A percentile compares a stretch with the other conserved stretches of the same genome.
Evolutionary conservation across 37 sponge, comb jelly and placozoan genomes (phyloP).

Genomic region (Lycopodina hypogea): DNA sequence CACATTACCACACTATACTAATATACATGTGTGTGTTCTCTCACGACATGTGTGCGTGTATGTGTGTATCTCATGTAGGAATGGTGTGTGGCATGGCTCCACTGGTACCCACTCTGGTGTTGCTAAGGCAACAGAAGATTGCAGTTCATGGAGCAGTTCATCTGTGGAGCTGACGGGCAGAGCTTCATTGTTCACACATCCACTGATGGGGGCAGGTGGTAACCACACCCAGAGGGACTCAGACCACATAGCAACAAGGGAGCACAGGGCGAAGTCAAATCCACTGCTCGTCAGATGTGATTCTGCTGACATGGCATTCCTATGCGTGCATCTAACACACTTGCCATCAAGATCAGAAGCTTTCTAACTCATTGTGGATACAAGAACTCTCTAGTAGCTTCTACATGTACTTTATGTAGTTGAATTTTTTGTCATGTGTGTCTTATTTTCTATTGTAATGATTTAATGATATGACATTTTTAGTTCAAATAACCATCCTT

Average conservation of each 20-base stretch:
- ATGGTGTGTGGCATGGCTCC: conserved; percentile 9
- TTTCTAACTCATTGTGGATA: no score
- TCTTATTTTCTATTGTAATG: no score
- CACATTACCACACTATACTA: no score
- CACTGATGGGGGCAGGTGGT: neutral
- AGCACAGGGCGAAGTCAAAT: no score
- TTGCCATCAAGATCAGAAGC: neutral
- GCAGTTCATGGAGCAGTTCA: neutral
- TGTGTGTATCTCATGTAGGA: neutral
- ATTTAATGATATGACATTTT: no score
- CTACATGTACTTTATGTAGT: no score
- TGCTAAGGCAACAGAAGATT: neutral
- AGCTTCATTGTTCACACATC: neutral
- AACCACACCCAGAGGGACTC: neutral
- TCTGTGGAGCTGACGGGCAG: neutral
- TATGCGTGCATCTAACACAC: neutral
- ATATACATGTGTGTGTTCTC: no score
- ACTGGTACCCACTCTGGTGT: neutral
- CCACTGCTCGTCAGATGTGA: no score
- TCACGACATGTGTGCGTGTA: no score
- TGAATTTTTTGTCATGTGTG: no score
- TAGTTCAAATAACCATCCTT: no score
- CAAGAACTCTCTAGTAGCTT: no score
- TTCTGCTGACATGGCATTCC: neutral
- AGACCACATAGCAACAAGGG: neutral